Evolutionary conservation across 23 tunicate genomes (phyloP), one percentile per base, ranked within the genome.

Genomic region (Ciona savignyi): DNA sequence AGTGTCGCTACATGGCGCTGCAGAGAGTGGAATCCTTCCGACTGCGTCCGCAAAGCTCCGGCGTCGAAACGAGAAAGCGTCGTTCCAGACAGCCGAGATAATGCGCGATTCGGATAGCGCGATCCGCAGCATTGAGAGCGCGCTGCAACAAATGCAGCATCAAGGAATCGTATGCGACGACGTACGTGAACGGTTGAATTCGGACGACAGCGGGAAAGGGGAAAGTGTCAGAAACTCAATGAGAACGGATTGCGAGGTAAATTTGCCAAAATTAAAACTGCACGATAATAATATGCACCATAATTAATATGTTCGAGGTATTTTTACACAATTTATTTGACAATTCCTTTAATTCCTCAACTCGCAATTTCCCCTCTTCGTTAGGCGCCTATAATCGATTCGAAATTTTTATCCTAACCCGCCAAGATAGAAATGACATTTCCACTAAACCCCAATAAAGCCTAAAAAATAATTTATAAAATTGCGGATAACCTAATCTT

Each of bases 141-240:
- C 82, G 15, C 51, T 76, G 25, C 21, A 20, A 30, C 81, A 70
- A n/a, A 63, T 83, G 82, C 72, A 23, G 2, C 56, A 33, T 1
- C 89, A 63, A 29, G 24, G 63, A 21, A 68, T 75, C 20, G 32
- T 24, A 15, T 65, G 26, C 24, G 75, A 73, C 23, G 71, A 32
- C 22, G 75, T 33, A 24, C 74, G 96, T 32, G 68, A 66, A 42
- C 49, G 96, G 49, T 77, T 77, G 3, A 77, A 78, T 29, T 89
- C 96, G 0, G 64, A 77, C 64, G 96, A 89, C 70, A 89, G 96
- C 73, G 96, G 96, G 22, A 89, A 89, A 79, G 96, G 96, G 23
- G 81, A 79, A 78, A 89, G 96, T 51, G 88, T 87, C 2, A 34
- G 96, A 62, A 89, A 89, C 64, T 89, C 96, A 6, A 25, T 74